Percentiles rank a stretch among this genome's conserved stretches.
phyloP scores from a whole-genome alignment of 2,113 vertebrate species.

The Thinocorus orbignyianus region DNA sequence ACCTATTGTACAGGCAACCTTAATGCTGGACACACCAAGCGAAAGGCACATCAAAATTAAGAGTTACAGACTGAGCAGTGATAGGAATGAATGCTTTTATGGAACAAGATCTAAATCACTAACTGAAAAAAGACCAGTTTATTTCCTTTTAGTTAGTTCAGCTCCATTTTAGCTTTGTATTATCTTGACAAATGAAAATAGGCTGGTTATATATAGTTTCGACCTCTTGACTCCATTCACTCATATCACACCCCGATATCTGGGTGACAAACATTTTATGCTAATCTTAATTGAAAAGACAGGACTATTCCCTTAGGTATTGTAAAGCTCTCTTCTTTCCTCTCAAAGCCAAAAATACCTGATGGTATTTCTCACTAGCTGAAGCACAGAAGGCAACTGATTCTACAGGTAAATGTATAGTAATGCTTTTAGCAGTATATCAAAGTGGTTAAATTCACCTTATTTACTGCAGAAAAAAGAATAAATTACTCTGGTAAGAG shows the following conservation, averaged over 20 bases:
- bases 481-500: not conserved
- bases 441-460: not conserved
- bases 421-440: not conserved
- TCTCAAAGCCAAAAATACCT: not conserved
- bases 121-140: not conserved
- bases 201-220: not conserved
- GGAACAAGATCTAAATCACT: not conserved
- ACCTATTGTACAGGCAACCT: not conserved
- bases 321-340: not conserved
- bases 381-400: not conserved
- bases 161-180: not conserved
- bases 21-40: not conserved
- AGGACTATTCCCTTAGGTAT: not conserved
- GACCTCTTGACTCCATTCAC: not conserved
- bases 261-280: not conserved
- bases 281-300: not conserved
- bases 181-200: not conserved
- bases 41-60: not conserved
- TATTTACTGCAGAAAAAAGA: not conserved
- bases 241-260: not conserved
- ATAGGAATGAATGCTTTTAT: not conserved
- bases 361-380: not conserved
- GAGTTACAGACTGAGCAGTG: not conserved
- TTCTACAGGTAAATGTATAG: not conserved
- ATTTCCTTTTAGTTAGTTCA: not conserved